A percentile compares a stretch with the other conserved stretches of the same genome.
Conservation (phyloP, 2,888 invertebrate genomes). For the Nephrotoma flavescens region DNA sequence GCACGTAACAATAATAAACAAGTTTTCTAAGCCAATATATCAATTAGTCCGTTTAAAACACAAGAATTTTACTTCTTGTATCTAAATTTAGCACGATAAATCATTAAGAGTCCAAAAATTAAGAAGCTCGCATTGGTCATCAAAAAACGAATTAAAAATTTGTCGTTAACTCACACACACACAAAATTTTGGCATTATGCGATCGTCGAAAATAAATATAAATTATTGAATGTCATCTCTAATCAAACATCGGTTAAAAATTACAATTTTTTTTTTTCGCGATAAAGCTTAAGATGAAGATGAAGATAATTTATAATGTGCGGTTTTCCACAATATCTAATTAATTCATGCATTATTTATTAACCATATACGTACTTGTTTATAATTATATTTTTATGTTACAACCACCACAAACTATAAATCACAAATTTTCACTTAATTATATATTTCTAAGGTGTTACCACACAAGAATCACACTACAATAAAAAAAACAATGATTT, state of each 20-base stretch:
- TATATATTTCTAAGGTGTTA: no score
- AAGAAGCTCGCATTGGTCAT: neutral
- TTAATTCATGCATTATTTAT: neutral
- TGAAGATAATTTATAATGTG: neutral
- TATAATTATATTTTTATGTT: neutral
- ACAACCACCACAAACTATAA: neutral
- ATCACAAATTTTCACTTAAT: neutral
- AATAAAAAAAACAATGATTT: no score
- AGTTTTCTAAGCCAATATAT: neutral
- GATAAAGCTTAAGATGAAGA: neutral
- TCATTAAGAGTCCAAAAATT: neutral
- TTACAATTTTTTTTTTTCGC: neutral
- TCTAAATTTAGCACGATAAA: neutral
- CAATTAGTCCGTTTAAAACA: neutral
- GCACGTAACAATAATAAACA: neutral
- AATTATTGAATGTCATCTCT: neutral
- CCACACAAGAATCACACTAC: no score
- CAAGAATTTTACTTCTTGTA: neutral
- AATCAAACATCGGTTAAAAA: neutral
- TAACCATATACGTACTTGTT: neutral
- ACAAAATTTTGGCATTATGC: neutral
- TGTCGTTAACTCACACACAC: neutral
- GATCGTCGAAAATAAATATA: neutral
- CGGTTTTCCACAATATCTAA: neutral
- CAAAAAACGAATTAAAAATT: neutral